Base-by-base conservation (phyloP, 2,797 vertebrate species). In the Pseudochromis fuscus region DNA sequence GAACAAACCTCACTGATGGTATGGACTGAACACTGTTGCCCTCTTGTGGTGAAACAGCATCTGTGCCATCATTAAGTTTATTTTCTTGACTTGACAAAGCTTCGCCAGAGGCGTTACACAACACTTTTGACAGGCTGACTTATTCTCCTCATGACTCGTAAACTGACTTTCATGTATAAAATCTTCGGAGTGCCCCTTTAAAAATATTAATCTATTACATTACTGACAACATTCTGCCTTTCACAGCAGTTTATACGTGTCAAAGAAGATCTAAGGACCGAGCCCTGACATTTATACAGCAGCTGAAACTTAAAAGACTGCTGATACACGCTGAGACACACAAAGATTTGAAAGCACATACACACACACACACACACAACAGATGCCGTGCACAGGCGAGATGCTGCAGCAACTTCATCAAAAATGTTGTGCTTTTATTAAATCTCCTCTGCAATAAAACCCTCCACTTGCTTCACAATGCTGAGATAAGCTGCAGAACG, bases 401-500 rank as follows among this genome's bases (percentile, higher is more conserved):
- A 76, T 45, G 64, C 80, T 61, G 79, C 77, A 67, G 82, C 84
- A 79, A 81, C 82, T 79, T 89, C 77, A 82, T 89, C 82, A 87
- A 69, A 38, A 91, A 86, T 60, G 79, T 76, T 81, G 72, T 21
- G 51, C 85, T 82, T 85, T 86, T 81, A 84, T 84, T 73, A 76
- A 90, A 88, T 86, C 83, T 84, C 70, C 58, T 73, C 48, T 60
- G 71, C 74, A 77, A 80, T 79, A 87, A 82, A 82, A 72, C 45
- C 67, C 51, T 42, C 31, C 3, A 27, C 81, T 75, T 25, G 66
- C 63, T 42, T 79, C 81, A 74, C 81, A 85, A 75, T 67, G 75
- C 63, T 42, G 71, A 86, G 80, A 87, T 87, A 87, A 86, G 84
- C 79, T 68, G 72, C 71, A 73, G 71, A 75, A 69, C n/a, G 21